These are phyloP conservation scores for Lordiphosa collinella DNA, from an alignment of 1,140 invertebrate genomes.

Conservation along the genomic window DNA sequence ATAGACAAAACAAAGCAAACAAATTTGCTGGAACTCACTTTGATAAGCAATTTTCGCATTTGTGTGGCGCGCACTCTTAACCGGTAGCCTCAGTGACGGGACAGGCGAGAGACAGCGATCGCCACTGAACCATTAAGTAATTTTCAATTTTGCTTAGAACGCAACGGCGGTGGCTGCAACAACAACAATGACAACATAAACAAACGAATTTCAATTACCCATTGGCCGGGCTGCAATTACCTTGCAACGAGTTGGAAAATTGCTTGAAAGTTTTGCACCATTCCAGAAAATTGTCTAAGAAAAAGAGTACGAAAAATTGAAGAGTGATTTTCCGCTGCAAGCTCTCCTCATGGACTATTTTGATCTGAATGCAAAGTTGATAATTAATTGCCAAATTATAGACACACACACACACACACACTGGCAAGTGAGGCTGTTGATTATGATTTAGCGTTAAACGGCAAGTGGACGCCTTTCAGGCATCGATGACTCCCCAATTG, in stretches of 20 bases:
- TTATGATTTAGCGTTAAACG: constrained; percentile 1
- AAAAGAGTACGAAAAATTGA: constrained; percentile 23
- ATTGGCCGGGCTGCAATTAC: constrained; percentile 57
- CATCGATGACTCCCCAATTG: too few relatives aligned
- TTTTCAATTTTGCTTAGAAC: constrained; percentile 62
- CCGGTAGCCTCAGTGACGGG: constrained; percentile 39
- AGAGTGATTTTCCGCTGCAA: neutral
- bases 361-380: constrained; percentile 10
- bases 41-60: constrained; percentile 57
- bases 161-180: constrained; percentile 24
- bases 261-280: constrained; percentile 44
- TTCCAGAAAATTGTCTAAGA: constrained; percentile 57
- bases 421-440: constrained; percentile 2
- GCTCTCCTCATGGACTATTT: neutral
- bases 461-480: too few relatives aligned
- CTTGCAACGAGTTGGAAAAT: constrained; percentile 31
- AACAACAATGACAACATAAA: constrained; percentile 75
- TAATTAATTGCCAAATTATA: constrained; percentile 48
- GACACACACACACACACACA: constrained; percentile 12
- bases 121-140: constrained; percentile 77
- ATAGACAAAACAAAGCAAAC: neutral
- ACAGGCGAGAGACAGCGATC: constrained; percentile 48
- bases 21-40: constrained; percentile 9
- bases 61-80: constrained; percentile 64
- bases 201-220: constrained; percentile 76